These are phyloP conservation scores for Xenopus borealis DNA, from an alignment of 2,113 vertebrate genomes.

Conservation along the genomic window DNA sequence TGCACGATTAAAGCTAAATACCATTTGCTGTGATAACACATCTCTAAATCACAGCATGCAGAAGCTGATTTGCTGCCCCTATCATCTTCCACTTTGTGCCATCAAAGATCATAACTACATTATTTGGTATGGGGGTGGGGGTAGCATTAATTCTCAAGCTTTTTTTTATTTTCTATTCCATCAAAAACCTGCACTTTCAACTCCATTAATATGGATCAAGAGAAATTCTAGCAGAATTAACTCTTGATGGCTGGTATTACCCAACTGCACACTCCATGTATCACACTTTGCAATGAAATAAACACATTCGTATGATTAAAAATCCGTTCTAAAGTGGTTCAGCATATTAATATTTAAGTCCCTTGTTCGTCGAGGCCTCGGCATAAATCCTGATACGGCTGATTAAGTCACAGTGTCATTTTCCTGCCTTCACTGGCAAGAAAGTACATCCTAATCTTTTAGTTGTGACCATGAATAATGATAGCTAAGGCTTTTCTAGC, in stretches of 20 bases:
- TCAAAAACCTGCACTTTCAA: constrained; percentile 56
- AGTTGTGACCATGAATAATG: constrained; percentile 46
- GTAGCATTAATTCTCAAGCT: constrained; percentile 54
- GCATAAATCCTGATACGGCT: constrained; percentile 7
- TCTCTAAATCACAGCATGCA: constrained; percentile 58
- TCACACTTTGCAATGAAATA: constrained; percentile 31
- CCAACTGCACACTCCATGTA: constrained; percentile 40
- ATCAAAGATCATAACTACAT: constrained; percentile 64
- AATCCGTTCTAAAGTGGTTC: constrained; percentile 43
- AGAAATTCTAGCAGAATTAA: constrained; percentile 49
- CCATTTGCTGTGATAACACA: constrained; percentile 41
- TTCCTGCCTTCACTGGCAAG: constrained; percentile 44
- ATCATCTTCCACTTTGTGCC: constrained; percentile 55
- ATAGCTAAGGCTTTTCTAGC: constrained; percentile 37
- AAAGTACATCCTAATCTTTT: constrained; percentile 47
- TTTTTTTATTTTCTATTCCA: constrained; percentile 53
- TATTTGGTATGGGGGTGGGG: constrained; percentile 50
- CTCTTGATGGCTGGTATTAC: constrained; percentile 39
- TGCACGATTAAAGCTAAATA: no score
- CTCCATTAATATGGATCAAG: constrained; percentile 54
- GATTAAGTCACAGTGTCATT: constrained; percentile 45
- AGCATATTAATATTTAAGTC: constrained; percentile 30
- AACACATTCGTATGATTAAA: constrained; percentile 38
- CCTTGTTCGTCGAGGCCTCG: constrained; percentile 29
- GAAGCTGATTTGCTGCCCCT: constrained; percentile 57